phyloP scores from a whole-genome alignment of 2,888 invertebrate genomes.

The Amiota mariae region DNA sequence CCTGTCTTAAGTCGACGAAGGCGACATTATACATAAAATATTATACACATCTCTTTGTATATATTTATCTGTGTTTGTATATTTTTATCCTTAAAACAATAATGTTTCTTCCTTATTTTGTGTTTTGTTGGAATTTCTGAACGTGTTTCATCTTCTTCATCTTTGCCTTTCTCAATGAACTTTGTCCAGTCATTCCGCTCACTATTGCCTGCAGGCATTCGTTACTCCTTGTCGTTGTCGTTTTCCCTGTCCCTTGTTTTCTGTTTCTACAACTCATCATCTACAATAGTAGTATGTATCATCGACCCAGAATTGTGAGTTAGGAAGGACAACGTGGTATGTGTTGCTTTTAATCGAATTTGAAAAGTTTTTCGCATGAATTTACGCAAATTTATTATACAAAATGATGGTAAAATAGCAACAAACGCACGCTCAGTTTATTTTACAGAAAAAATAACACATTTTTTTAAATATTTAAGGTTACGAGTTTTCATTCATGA shows the following conservation, averaged over 20 bases:
- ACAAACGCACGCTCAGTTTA: too few species aligned
- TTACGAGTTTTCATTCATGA: too few species aligned
- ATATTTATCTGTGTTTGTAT: background rate
- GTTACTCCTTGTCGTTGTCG: slow-evolving; percentile 1
- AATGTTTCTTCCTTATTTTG: background rate
- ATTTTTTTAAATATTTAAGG: too few species aligned
- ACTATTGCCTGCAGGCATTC: slow-evolving; percentile 11
- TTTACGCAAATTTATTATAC: slow-evolving; percentile 48
- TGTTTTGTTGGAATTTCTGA: background rate
- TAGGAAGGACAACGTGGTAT: too few species aligned
- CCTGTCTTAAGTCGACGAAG: slow-evolving; percentile 46
- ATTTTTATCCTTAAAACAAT: background rate
- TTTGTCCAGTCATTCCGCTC: slow-evolving; percentile 2
- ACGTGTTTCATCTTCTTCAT: too few species aligned
- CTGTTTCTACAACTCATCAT: slow-evolving; percentile 1
- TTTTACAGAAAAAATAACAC: too few species aligned
- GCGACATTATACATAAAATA: slow-evolving; percentile 11
- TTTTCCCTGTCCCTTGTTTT: background rate
- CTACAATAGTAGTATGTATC: too few species aligned
- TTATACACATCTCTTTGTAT: background rate
- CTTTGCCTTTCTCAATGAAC: background rate
- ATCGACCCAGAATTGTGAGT: too few species aligned
- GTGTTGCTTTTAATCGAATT: slow-evolving; percentile 41
- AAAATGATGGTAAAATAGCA: background rate
- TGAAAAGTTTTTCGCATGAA: slow-evolving; percentile 53